These are phyloP conservation scores for Phortica variegata DNA, from an alignment of 1,140 invertebrate genomes.

Conservation along the genomic window DNA sequence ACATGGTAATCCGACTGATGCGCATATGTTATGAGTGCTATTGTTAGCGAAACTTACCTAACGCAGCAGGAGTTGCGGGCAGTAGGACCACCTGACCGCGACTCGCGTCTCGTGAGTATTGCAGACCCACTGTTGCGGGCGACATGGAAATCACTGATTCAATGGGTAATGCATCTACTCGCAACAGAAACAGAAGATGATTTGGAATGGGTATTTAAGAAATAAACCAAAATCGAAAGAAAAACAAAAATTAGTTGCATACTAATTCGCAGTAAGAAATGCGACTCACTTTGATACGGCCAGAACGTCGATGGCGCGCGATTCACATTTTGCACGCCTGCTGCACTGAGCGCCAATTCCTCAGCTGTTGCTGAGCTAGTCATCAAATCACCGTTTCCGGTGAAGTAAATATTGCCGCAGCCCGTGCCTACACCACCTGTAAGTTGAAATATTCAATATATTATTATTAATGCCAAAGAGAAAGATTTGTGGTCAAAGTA, in stretches of 20 bases:
- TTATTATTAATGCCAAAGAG: no score
- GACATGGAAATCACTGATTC: constrained; percentile 70
- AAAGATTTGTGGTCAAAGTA: no score
- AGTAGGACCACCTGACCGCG: constrained; percentile 78
- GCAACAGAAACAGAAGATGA: constrained; percentile 36
- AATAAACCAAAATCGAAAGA: constrained; percentile 27
- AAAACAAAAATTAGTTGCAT: neutral
- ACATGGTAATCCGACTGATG: no score
- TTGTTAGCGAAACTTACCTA: constrained; percentile 53
- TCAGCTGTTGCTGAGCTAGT: constrained; percentile 47
- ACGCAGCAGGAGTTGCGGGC: constrained; percentile 62
- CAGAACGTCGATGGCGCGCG: constrained; percentile 66
- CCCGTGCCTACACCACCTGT: constrained; percentile 44
- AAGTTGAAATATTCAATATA: no score
- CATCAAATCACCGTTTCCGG: constrained; percentile 52
- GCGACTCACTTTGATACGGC: constrained; percentile 71
- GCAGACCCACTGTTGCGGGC: constrained; percentile 70
- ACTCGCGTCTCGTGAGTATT: constrained; percentile 78
- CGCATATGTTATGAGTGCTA: no score
- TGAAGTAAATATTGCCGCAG: constrained; percentile 52
- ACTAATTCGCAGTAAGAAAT: no score
- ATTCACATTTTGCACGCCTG: constrained; percentile 32
- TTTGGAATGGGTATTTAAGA: constrained; percentile 8
- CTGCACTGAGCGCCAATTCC: constrained; percentile 42
- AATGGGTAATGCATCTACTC: constrained; percentile 66